Evolutionary conservation across 2,113 vertebrate genomes (phyloP).

Genomic region (Sminthopsis crassicaudata): DNA sequence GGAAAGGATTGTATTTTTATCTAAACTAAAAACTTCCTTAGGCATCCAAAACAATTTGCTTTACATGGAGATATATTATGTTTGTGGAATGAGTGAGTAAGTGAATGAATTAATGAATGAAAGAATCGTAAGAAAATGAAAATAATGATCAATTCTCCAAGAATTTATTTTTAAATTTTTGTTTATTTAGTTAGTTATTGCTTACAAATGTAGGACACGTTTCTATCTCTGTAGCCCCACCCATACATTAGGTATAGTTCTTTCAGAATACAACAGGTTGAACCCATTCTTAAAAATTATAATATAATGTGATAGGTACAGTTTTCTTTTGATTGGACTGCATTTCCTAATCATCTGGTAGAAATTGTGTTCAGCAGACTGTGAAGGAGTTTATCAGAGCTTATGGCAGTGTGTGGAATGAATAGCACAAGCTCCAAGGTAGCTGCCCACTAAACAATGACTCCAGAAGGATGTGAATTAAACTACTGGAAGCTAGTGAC

Average conservation of each 20-base stretch:
- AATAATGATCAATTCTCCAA: background rate
- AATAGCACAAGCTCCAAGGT: conserved; percentile 30
- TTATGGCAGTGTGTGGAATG: conserved; percentile 33
- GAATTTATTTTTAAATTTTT: background rate
- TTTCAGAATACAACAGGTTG: conserved; percentile 58
- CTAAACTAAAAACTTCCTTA: background rate
- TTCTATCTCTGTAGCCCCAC: background rate
- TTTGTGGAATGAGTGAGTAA: background rate
- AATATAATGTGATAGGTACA: conserved; percentile 60
- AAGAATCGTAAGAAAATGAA: background rate
- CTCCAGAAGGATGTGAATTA: background rate
- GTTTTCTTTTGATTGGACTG: conserved; percentile 74
- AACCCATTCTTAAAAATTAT: conserved; percentile 50
- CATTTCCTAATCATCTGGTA: conserved; percentile 72
- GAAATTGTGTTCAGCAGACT: conserved; percentile 72
- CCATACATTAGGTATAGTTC: background rate
- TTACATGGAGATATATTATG: background rate
- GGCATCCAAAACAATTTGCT: background rate
- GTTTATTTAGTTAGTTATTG: background rate
- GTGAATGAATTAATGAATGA: background rate
- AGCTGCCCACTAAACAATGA: conserved; percentile 17
- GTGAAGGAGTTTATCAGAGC: conserved; percentile 65
- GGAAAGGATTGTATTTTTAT: background rate
- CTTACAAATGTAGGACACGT: background rate
- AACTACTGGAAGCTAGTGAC: conserved; percentile 43